Percentiles rank a stretch among this genome's conserved stretches.
phyloP scores from a whole-genome alignment of 2,888 invertebrate species.

The Chirona hameri region DNA sequence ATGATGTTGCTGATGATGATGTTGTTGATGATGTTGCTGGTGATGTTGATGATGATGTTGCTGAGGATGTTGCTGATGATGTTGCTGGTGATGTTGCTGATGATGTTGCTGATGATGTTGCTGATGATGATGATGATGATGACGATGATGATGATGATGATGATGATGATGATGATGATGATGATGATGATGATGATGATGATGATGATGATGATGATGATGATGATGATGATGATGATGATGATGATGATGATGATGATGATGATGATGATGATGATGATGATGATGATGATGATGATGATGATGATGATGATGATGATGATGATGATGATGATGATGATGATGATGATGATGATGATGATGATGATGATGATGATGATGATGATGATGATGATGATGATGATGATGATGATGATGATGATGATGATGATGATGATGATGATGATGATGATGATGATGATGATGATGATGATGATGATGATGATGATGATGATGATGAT shows the following conservation, averaged over 20 bases:
- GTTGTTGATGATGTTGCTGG: conserved; percentile 31
- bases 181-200: conserved; percentile 30
- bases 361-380: conserved; percentile 29
- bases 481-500: conserved; percentile 30
- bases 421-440: conserved; percentile 32
- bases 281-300: conserved; percentile 30
- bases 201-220: conserved; percentile 31
- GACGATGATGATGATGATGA: conserved; percentile 31
- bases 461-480: conserved; percentile 31
- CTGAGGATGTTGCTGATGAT: no score
- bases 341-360: conserved; percentile 30
- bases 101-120: no score
- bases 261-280: conserved; percentile 31
- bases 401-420: conserved; percentile 32
- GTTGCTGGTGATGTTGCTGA: no score
- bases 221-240: conserved; percentile 29
- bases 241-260: conserved; percentile 30
- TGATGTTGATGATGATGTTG: no score
- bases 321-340: conserved; percentile 29
- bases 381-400: conserved; percentile 31
- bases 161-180: conserved; percentile 31
- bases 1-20: no score
- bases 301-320: conserved; percentile 31
- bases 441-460: conserved; percentile 32
- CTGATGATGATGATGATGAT: no score